A percentile compares a stretch with the other conserved stretches of the same genome.
phyloP scores from a whole-genome alignment of 1,140 invertebrate genomes.

The Diachasma alloeum region DNA sequence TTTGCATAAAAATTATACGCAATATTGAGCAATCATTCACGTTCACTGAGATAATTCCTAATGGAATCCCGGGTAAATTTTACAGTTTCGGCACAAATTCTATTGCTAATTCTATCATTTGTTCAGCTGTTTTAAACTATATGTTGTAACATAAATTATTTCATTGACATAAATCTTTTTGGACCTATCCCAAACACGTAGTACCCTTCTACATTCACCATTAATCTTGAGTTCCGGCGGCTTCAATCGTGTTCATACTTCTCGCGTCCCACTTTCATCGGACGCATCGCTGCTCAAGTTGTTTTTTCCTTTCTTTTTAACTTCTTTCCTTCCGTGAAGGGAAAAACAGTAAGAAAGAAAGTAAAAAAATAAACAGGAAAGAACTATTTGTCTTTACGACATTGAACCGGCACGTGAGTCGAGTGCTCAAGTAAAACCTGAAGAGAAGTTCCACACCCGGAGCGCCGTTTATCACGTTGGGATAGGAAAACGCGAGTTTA shows the following conservation, averaged over 20 bases:
- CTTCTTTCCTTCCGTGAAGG: background rate
- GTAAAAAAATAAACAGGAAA: constrained; percentile 1
- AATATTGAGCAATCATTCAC: too few relatives aligned
- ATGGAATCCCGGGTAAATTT: too few relatives aligned
- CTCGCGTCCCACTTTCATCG: background rate
- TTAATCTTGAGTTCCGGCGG: background rate
- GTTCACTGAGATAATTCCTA: too few relatives aligned
- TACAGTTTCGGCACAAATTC: too few relatives aligned
- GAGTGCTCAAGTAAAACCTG: background rate
- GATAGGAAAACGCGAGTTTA: constrained; percentile 4
- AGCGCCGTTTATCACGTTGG: constrained; percentile 24
- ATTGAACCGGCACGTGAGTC: constrained; percentile 22
- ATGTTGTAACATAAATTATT: background rate
- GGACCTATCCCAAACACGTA: background rate
- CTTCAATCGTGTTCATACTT: background rate
- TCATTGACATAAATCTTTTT: background rate
- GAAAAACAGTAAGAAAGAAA: background rate
- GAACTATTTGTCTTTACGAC: constrained; percentile 30
- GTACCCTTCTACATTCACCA: background rate
- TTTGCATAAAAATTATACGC: too few relatives aligned
- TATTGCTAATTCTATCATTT: background rate
- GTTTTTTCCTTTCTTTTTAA: background rate
- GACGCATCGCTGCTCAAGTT: background rate
- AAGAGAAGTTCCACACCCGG: background rate
- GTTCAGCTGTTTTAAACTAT: background rate